Percentiles rank a stretch among this genome's conserved stretches.
Conservation (phyloP, 1,140 invertebrate genomes). For the Rhagoletis zephyria region DNA sequence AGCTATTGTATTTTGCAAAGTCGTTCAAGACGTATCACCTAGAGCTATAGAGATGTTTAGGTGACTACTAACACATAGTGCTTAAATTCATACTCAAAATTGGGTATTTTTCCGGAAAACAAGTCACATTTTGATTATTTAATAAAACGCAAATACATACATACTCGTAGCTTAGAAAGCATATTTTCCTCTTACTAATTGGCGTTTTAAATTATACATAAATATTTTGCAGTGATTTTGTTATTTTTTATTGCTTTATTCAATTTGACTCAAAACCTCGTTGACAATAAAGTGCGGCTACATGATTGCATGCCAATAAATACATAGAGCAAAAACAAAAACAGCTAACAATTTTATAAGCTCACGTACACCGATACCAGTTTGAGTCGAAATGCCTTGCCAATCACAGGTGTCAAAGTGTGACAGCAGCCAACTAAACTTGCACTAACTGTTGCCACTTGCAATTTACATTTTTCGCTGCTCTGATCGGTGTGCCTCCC, state of each 20-base stretch:
- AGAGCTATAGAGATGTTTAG: too few relatives aligned
- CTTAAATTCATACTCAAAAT: too few relatives aligned
- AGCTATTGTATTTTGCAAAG: too few relatives aligned
- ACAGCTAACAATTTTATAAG: background rate
- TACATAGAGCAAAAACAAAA: background rate
- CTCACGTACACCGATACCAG: background rate
- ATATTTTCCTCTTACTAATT: too few relatives aligned
- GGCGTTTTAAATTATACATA: background rate
- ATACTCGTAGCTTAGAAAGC: too few relatives aligned
- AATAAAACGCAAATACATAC: too few relatives aligned
- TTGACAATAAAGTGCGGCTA: background rate
- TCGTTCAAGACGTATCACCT: too few relatives aligned
- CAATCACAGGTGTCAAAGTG: slow-evolving; percentile 32
- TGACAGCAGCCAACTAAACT: slow-evolving; percentile 27
- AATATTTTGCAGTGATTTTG: background rate
- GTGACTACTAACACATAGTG: too few relatives aligned
- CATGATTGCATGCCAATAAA: background rate
- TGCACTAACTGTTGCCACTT: slow-evolving; percentile 31
- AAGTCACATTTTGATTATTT: too few relatives aligned
- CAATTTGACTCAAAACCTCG: background rate
- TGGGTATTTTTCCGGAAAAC: too few relatives aligned
- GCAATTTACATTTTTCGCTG: background rate
- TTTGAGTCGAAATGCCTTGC: background rate
- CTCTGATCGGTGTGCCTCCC: background rate
- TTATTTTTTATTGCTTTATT: slow-evolving; percentile 4